phyloP scores from a whole-genome alignment of 2,888 invertebrate species.

The Cantharis lateralis region DNA sequence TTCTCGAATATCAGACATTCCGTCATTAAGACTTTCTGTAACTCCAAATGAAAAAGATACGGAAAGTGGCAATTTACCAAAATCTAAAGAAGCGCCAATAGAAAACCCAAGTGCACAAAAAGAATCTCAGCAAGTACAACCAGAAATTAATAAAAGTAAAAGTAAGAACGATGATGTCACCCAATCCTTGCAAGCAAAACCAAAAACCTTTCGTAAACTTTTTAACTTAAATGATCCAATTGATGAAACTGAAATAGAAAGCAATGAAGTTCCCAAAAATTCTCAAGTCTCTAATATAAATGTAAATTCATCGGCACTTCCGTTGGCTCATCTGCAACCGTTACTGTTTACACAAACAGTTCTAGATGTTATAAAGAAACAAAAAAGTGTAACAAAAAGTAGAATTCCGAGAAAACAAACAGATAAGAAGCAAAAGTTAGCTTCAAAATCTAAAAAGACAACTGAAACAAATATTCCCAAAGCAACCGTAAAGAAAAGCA shows the following conservation, averaged over 20 bases:
- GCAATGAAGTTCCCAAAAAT: not conserved
- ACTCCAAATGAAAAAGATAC: not conserved
- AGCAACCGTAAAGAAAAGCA: not conserved
- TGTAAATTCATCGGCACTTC: not conserved
- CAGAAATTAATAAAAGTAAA: not conserved
- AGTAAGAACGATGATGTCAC: not conserved
- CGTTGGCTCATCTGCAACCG: not conserved
- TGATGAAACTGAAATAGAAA: not conserved
- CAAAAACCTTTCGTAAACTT: not conserved
- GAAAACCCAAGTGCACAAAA: not conserved
- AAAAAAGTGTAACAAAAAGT: not conserved
- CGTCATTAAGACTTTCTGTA: slow-evolving; percentile 22
- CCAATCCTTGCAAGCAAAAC: not conserved
- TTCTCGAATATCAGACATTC: not conserved
- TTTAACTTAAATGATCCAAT: not conserved
- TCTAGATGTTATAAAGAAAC: not conserved
- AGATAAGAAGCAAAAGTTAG: not conserved
- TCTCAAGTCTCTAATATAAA: not conserved
- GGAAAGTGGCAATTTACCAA: not conserved
- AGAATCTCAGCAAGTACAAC: not conserved
- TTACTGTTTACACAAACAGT: not conserved
- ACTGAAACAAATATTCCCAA: not conserved
- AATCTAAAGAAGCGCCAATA: not conserved
- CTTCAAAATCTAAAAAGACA: not conserved
- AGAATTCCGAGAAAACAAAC: not conserved